A percentile compares a stretch with the other conserved stretches of the same genome.
Conservation (phyloP, 2,113 vertebrate species). For the Xenopus laevis region DNA sequence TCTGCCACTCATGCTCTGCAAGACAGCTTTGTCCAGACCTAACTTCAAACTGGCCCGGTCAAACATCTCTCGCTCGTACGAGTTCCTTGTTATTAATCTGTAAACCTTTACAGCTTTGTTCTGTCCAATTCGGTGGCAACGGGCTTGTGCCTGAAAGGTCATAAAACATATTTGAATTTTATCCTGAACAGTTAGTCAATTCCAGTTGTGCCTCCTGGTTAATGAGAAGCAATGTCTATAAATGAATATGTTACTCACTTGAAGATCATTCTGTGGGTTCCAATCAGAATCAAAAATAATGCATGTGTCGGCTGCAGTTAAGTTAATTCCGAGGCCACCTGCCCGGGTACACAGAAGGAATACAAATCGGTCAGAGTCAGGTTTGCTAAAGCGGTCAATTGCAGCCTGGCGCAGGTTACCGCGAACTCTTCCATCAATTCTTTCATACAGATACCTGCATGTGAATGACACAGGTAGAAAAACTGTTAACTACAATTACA, state of each 20-base stretch:
- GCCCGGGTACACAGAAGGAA: slow-evolving; percentile 95
- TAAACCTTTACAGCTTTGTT: slow-evolving; percentile 98
- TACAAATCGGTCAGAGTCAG: slow-evolving; percentile 94
- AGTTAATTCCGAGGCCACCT: slow-evolving; percentile 92
- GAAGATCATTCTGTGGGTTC: slow-evolving; percentile 97
- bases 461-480: neutral
- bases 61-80: slow-evolving; percentile 96
- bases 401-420: slow-evolving; percentile 94
- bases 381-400: slow-evolving; percentile 96
- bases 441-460: slow-evolving; percentile 89
- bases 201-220: accelerated
- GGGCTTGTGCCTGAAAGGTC: slow-evolving; percentile 85
- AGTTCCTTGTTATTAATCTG: slow-evolving; percentile 93
- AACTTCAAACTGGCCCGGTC: slow-evolving; percentile 95
- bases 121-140: slow-evolving; percentile 96
- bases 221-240: too few relatives aligned
- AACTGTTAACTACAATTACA: slow-evolving; percentile 5
- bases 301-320: slow-evolving; percentile 95
- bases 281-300: slow-evolving; percentile 99
- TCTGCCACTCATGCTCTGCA: slow-evolving; percentile 97
- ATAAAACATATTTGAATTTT: neutral
- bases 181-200: slow-evolving; percentile 1
- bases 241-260: slow-evolving; percentile 65
- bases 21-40: slow-evolving; percentile 93
- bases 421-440: slow-evolving; percentile 92